Percentiles rank a stretch among this genome's conserved stretches.
Evolutionary conservation across 2,113 vertebrate genomes (phyloP).

Genomic region (Takifugu bimaculatus): DNA sequence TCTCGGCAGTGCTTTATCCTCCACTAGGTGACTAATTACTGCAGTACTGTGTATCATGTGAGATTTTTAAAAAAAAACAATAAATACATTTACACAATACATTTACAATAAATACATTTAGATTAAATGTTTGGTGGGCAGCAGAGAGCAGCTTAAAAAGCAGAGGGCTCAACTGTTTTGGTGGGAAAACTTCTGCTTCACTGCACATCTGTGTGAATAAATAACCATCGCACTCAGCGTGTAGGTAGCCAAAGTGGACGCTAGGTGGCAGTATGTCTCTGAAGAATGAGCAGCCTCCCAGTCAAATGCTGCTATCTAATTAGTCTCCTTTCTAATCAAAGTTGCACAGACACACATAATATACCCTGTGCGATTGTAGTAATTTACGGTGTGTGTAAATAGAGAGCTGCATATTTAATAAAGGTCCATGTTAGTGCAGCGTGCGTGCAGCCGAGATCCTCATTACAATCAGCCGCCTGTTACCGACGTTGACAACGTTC

Average conservation of each 20-base stretch:
- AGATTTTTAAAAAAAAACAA: neutral
- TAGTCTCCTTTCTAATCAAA: slow-evolving; percentile 10
- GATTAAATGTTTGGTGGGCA: neutral
- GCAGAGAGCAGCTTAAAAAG: neutral
- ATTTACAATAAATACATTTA: neutral
- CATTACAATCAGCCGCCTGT: slow-evolving; percentile 29
- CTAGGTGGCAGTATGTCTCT: slow-evolving; percentile 64
- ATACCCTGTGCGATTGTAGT: too few relatives aligned
- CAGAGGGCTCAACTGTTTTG: slow-evolving; percentile 12
- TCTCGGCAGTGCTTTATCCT: too few relatives aligned
- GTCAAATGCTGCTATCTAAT: slow-evolving; percentile 8
- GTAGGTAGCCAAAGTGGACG: slow-evolving; percentile 33
- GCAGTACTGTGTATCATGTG: too few relatives aligned
- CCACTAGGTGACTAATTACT: too few relatives aligned
- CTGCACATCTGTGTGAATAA: slow-evolving; percentile 39
- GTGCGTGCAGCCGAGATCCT: slow-evolving; percentile 1
- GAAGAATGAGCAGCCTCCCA: neutral
- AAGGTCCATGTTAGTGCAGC: too few relatives aligned
- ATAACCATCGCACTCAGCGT: slow-evolving; percentile 7
- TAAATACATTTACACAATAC: too few relatives aligned
- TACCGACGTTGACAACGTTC: slow-evolving; percentile 40
- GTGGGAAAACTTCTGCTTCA: slow-evolving; percentile 28
- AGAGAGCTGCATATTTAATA: too few relatives aligned
- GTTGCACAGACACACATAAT: neutral
- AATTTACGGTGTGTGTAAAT: too few relatives aligned